Base-by-base conservation (phyloP, 2,797 vertebrate species). In the Cetoscarus ocellatus region DNA sequence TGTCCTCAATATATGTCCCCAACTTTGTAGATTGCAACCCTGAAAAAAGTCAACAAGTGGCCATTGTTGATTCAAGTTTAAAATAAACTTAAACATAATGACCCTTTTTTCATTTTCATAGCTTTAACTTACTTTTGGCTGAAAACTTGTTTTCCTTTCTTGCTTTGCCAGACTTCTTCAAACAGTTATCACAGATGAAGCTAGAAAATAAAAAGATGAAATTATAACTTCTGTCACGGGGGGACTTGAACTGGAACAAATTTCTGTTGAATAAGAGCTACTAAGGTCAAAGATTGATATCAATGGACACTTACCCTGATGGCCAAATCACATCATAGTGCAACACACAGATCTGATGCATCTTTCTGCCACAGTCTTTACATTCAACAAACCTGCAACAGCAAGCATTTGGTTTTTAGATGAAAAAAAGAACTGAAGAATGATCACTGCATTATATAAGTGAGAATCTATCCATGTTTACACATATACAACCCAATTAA, bases 251-350 rank as follows among this genome's bases (percentile, higher is more conserved):
- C 3, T 70, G 73, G 61, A 7, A 50, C 1, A 48, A 19, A 44
- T 6, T 45, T 14, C 2, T 13, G 36, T n/a, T n/a, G n/a, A n/a
- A n/a, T n/a, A n/a, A n/a, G n/a, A n/a, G n/a, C n/a, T n/a, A n/a
- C 27, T 27, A 27, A 27, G 27, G 27, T 27, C 27, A 44, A 3
- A 13, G 10, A 4, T 61, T 39, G 5, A 55, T 13, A 36, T 27
- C 14, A 7, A 36, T 0, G 56, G 38, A 49, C 14, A 73, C 83
- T 95, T 90, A 99, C 98, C 98, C 98, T 56, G 97, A 94, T 38
- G 98, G 97, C 98, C 98, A 99, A 90, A 99, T 99, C 85, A 97
- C 96, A 10, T 99, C 98, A 53, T 97, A 98, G 91, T 99, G 98
- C 68, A 99, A 92, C 39, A 98, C 98, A 48, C 98, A 99, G 79